Conservation (phyloP, 1,140 invertebrate species). For the Hypsibius dujardini region DNA sequence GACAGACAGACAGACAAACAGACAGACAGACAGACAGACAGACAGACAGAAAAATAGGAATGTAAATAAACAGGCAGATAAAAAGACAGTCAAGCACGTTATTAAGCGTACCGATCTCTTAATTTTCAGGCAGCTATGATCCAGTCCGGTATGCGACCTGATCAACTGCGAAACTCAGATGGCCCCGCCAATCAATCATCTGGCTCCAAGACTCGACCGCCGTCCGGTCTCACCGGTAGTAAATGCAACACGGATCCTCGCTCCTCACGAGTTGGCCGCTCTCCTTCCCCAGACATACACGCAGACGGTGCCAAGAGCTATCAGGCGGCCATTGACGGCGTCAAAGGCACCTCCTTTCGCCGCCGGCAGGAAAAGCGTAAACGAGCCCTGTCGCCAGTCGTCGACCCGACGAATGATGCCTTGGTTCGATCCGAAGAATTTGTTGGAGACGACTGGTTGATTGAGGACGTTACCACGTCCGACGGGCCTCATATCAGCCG, state of each 20-base stretch:
- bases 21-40: no score
- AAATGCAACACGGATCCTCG: conserved; percentile 18
- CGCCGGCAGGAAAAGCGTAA: neutral
- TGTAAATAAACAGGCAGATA: no score
- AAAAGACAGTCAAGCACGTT: no score
- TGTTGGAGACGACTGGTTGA: conserved; percentile 26
- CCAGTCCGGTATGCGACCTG: conserved; percentile 25
- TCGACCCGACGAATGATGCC: neutral
- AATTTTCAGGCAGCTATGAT: conserved; percentile 34
- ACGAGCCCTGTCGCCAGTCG: neutral
- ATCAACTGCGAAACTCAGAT: conserved; percentile 23
- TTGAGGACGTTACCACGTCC: conserved; percentile 23
- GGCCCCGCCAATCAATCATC: no score
- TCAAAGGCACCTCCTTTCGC: conserved; percentile 17
- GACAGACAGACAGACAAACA: no score
- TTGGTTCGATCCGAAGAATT: conserved; percentile 24
- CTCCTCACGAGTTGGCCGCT: conserved; percentile 22
- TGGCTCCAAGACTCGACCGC: no score
- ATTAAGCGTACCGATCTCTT: no score
- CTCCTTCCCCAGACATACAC: neutral
- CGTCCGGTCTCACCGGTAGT: neutral
- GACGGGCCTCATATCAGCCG: neutral
- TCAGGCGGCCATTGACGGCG: conserved; percentile 18
- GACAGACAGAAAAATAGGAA: no score
- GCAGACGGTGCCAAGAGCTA: neutral